Evolutionary conservation across 2,888 invertebrate species (phyloP), one percentile per base, ranked within the genome.

Genomic region (Dasysyrphus albostriatus): DNA sequence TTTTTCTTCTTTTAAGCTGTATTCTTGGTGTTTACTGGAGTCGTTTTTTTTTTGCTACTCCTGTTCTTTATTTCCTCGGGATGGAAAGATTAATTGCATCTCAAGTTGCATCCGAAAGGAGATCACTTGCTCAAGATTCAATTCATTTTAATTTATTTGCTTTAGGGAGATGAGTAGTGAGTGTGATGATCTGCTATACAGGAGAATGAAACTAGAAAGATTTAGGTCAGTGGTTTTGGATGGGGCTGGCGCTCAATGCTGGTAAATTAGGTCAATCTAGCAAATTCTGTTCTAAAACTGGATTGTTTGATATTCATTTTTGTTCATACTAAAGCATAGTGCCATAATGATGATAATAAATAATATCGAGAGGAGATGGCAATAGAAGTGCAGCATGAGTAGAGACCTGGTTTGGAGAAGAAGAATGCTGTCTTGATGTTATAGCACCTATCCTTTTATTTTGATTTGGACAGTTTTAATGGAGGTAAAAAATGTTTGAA

Each of bases 61-160:
- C 77, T 85, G 85, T 63, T 85, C 77, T 65, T 74, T 77, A 77
- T 82, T 73, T 70, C 54, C 59, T 39, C 49, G 59, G 63, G 63
- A 85, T 16, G 47, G 77, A 49, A 77, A 85, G 82, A 85, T 85
- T 85, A 82, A 85, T 85, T 82, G 77, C 69, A 70, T 82, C 56
- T 69, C 49, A 16, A 74, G 85, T 82, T 77, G 82, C 70, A 82
- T 85, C 73, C 69, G 69, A 85, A 82, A 59, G 73, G 47, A 77
- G 85, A 85, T 85, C 85, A 85, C 81, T 85, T 85, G 77, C 82
- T 61, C 70, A 73, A 82, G 77, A 82, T 82, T 85, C 82, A 85
- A 82, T 85, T 82, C 74, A 77, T 82, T 82, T 74, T 77, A 85
- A 82, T 82, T 82, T 83, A 77, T 85, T 77, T 82, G 82, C 85